These are phyloP conservation scores for Acyrthosiphon pisum DNA, from an alignment of 1,140 invertebrate species.

Conservation along the genomic window DNA sequence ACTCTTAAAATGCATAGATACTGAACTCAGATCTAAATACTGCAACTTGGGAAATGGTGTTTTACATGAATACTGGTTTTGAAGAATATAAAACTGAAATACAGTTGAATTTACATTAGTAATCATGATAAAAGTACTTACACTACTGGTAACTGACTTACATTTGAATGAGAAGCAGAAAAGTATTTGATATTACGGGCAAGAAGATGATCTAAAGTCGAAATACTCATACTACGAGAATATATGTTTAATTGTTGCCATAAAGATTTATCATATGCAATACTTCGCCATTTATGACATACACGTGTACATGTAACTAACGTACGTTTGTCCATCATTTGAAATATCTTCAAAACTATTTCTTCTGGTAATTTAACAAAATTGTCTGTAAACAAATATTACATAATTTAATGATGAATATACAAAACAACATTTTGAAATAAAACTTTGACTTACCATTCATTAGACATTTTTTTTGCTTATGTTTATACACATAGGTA, in stretches of 20 bases:
- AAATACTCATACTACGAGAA: conserved; percentile 71
- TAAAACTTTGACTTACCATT: not conserved
- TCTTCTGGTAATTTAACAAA: conserved; percentile 80
- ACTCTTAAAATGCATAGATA: not conserved
- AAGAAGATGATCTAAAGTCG: conserved; percentile 75
- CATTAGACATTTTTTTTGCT: conserved; percentile 13
- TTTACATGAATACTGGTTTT: conserved; percentile 4
- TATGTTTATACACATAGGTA: conserved; percentile 35
- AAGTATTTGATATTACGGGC: conserved; percentile 76
- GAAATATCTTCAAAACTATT: conserved; percentile 80
- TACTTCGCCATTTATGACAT: conserved; percentile 73
- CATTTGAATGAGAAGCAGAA: conserved; percentile 78
- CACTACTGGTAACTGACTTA: conserved; percentile 62
- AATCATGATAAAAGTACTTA: not conserved
- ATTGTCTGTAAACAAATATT: conserved; percentile 63
- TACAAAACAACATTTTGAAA: not conserved
- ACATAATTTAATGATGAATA: not conserved
- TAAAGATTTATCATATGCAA: conserved; percentile 80
- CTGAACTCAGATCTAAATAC: conserved; percentile 34
- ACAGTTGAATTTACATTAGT: not conserved
- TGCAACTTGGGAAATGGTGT: conserved; percentile 20
- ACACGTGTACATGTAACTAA: conserved; percentile 75
- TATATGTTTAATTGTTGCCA: conserved; percentile 85
- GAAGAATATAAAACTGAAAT: conserved; percentile 41
- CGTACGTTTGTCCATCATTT: conserved; percentile 79